These are phyloP conservation scores for Hipparchia sbordonii DNA, from an alignment of 2,888 invertebrate genomes.

Conservation along the genomic window DNA sequence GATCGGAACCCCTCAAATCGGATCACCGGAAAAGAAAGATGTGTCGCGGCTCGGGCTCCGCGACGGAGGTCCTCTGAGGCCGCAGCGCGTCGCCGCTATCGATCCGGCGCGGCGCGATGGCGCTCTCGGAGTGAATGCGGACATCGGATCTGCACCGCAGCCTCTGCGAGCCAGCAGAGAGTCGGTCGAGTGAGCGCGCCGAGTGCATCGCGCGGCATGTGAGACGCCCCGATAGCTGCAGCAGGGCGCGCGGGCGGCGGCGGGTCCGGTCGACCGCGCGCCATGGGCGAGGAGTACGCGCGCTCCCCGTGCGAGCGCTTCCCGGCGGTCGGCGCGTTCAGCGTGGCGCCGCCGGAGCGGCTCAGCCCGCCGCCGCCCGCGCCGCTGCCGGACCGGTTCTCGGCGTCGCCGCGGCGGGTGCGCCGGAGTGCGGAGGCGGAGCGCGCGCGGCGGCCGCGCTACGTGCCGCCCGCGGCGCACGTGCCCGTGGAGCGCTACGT, in stretches of 20 bases:
- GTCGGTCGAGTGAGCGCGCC: constrained; percentile 69
- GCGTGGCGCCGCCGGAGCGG: constrained; percentile 85
- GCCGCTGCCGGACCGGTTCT: constrained; percentile 82
- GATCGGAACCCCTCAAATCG: constrained; percentile 58
- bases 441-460: constrained; percentile 84
- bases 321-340: constrained; percentile 82
- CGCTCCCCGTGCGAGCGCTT: constrained; percentile 82
- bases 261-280: constrained; percentile 78
- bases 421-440: constrained; percentile 86
- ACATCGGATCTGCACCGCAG: constrained; percentile 73
- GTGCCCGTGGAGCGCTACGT: constrained; percentile 89
- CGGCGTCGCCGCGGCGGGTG: constrained; percentile 83
- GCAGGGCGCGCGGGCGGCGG: constrained; percentile 78
- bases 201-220: constrained; percentile 74
- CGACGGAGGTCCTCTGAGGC: constrained; percentile 71
- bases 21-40: constrained; percentile 55
- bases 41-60: constrained; percentile 63
- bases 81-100: constrained; percentile 76
- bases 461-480: constrained; percentile 87
- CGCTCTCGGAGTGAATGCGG: constrained; percentile 80
- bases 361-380: constrained; percentile 85
- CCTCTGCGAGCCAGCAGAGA: constrained; percentile 64
- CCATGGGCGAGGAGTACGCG: constrained; percentile 81
- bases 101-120: constrained; percentile 75
- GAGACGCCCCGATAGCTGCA: constrained; percentile 67